Conservation (phyloP, 2,797 vertebrate species). For the Chaunax sp. region DNA sequence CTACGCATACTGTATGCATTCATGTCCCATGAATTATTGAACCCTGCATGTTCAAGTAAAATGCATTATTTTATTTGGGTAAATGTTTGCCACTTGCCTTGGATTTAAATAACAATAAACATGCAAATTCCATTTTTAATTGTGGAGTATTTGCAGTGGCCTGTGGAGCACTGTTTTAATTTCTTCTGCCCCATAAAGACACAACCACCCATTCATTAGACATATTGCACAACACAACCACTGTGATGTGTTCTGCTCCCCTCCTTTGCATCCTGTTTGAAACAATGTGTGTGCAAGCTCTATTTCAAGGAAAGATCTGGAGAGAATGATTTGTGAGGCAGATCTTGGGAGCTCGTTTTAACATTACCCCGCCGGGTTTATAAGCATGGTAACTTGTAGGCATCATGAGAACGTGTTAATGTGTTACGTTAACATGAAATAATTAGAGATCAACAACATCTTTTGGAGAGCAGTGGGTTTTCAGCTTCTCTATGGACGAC, state of each 20-base stretch:
- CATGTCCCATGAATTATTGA: constrained; percentile 5
- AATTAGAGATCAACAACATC: constrained; percentile 47
- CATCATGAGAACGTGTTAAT: constrained; percentile 38
- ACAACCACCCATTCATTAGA: constrained; percentile 68
- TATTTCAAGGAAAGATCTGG: constrained; percentile 41
- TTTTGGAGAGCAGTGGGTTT: constrained; percentile 18
- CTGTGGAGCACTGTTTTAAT: constrained; percentile 51
- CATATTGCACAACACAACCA: constrained; percentile 57
- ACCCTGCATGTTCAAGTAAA: constrained; percentile 8
- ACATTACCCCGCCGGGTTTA: constrained; percentile 41
- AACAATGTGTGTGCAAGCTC: constrained; percentile 50
- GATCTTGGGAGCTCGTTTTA: constrained; percentile 43
- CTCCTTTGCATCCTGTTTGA: constrained; percentile 40
- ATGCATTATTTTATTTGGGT: constrained; percentile 15
- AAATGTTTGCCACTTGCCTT: constrained; percentile 21
- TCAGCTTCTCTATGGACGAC: constrained; percentile 42
- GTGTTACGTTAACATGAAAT: constrained; percentile 42
- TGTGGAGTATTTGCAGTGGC: constrained; percentile 43
- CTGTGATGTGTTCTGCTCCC: constrained; percentile 39
- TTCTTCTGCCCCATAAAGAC: constrained; percentile 50
- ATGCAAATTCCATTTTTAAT: constrained; percentile 55
- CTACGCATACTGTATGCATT: neutral
- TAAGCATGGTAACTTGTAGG: constrained; percentile 36
- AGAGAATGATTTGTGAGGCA: constrained; percentile 36
- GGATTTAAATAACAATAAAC: constrained; percentile 41